These are phyloP conservation scores for Drosophila merina DNA, from an alignment of 2,888 invertebrate species.

Conservation along the genomic window DNA sequence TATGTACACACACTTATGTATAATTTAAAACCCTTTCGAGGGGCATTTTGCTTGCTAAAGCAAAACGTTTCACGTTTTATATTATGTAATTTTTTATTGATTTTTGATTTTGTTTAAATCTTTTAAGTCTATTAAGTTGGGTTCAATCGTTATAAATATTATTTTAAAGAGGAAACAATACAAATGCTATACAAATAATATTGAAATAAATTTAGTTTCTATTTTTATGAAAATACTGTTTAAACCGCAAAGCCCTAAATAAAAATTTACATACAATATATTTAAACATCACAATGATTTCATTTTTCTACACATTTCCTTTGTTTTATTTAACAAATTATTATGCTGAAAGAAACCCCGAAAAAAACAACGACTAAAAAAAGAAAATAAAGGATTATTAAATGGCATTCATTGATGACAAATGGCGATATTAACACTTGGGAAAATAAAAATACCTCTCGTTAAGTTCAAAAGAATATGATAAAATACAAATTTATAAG, in stretches of 20 bases:
- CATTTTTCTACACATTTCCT: conserved; percentile 11
- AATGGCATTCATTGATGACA: conserved; percentile 47
- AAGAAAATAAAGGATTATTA: conserved; percentile 29
- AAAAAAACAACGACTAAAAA: conserved; percentile 49
- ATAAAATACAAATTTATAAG: conserved; percentile 58
- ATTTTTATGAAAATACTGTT: conserved; percentile 72
- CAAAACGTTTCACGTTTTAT: conserved; percentile 53
- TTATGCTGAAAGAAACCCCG: conserved; percentile 41
- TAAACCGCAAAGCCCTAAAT: conserved; percentile 68
- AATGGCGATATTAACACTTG: conserved; percentile 80
- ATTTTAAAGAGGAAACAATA: conserved; percentile 50
- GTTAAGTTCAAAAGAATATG: conserved; percentile 84
- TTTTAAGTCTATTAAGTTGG: conserved; percentile 72
- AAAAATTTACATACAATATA: conserved; percentile 71
- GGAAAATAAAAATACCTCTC: conserved; percentile 85
- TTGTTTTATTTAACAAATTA: conserved; percentile 42
- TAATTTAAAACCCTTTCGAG: conserved; percentile 30
- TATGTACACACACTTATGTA: conserved; percentile 20
- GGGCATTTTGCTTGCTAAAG: conserved; percentile 37
- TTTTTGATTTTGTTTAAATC: conserved; percentile 67
- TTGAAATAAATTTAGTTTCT: conserved; percentile 63
- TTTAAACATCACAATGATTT: conserved; percentile 29
- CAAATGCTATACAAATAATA: conserved; percentile 67
- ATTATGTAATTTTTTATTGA: conserved; percentile 65
- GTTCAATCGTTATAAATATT: conserved; percentile 74